phyloP scores from a whole-genome alignment of 30 jellyfish, hydroid and myxozoan species.

The Sanderia malayensis region DNA sequence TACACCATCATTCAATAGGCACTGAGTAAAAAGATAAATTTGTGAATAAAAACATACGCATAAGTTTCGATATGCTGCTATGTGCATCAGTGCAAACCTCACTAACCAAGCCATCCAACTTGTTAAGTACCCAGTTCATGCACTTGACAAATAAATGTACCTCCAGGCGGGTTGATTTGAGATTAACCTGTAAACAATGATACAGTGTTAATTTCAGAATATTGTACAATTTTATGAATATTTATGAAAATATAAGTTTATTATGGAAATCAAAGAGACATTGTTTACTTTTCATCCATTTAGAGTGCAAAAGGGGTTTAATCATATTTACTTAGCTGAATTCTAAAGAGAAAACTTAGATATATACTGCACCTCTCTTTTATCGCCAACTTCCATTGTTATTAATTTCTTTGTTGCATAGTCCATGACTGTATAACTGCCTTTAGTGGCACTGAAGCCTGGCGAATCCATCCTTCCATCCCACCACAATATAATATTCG shows the following conservation, averaged over 20 bases:
- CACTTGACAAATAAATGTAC: conserved; percentile 48
- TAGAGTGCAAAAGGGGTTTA: neutral
- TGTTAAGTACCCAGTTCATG: neutral
- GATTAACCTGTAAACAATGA: conserved; percentile 24
- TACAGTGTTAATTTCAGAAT: neutral
- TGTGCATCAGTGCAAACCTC: conserved; percentile 59
- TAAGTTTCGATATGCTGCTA: conserved; percentile 13
- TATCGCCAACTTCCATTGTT: conserved; percentile 11
- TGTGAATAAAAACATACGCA: conserved; percentile 18
- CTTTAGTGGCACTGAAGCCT: conserved; percentile 32
- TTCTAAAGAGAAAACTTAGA: neutral
- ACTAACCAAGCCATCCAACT: neutral
- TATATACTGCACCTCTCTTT: neutral
- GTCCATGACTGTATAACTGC: conserved; percentile 20
- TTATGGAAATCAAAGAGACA: neutral
- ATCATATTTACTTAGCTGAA: neutral
- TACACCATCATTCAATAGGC: neutral
- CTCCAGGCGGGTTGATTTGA: conserved; percentile 36
- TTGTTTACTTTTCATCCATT: neutral
- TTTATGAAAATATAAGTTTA: neutral
- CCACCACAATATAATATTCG: conserved; percentile 11
- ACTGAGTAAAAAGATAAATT: neutral
- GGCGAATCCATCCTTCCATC: conserved; percentile 36
- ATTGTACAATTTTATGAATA: neutral
- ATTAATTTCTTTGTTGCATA: neutral